Evolutionary conservation across 2,797 vertebrate species (phyloP).

Genomic region (Botia almorhae): DNA sequence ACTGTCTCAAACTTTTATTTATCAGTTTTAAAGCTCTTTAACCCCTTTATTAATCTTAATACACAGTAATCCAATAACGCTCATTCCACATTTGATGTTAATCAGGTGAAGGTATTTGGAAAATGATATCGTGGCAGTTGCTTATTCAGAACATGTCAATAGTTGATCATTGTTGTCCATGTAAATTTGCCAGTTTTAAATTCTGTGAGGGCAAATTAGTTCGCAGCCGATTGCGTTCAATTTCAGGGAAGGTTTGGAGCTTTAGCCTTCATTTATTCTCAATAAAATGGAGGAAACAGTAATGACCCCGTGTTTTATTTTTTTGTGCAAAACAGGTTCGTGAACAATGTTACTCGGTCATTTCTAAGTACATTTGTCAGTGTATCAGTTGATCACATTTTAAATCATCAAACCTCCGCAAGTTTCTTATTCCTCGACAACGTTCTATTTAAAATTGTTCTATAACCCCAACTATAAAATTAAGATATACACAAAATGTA

Average conservation of each 20-base stretch:
- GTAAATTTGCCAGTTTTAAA: slow-evolving; percentile 51
- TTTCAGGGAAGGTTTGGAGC: slow-evolving; percentile 82
- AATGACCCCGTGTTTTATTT: slow-evolving; percentile 11
- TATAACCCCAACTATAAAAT: too few species aligned
- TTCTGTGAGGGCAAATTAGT: slow-evolving; percentile 64
- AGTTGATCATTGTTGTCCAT: not conserved
- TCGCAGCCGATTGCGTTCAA: slow-evolving; percentile 73
- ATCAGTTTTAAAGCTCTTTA: too few species aligned
- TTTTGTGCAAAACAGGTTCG: not conserved
- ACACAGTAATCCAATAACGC: not conserved
- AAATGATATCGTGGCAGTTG: not conserved
- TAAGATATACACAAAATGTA: not conserved
- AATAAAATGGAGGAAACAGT: slow-evolving; percentile 56
- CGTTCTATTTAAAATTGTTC: not conserved
- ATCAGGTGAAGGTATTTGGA: not conserved
- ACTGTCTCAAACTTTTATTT: too few species aligned
- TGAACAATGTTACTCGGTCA: not conserved
- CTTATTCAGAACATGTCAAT: not conserved
- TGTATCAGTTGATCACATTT: not conserved
- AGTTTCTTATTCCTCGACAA: too few species aligned
- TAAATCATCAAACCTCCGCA: not conserved
- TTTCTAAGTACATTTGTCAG: not conserved
- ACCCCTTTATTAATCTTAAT: not conserved
- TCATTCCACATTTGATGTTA: not conserved
- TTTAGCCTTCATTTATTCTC: slow-evolving; percentile 63